Base-by-base conservation (phyloP, 2,888 invertebrate genomes). In the Pterobdella sp. region DNA sequence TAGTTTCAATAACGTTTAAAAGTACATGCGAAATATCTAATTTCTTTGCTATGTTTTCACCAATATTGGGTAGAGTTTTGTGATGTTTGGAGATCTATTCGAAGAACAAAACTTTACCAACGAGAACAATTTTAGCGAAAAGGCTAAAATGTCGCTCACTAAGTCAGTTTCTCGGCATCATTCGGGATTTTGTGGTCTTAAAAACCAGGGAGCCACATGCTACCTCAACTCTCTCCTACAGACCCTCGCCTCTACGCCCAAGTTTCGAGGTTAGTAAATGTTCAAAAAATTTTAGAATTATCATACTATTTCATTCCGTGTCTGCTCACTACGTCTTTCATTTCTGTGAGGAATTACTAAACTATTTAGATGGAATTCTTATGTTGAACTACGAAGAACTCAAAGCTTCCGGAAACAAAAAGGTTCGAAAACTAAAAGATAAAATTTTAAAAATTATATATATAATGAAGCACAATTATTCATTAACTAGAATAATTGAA, bases 181-280 rank as follows among this genome's bases (percentile, higher is more conserved):
- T 14, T 65, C 36, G 49, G 73, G 76, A 1, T 56, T 77, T 42
- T 75, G 77, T 73, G 84, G 84, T 2, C 81, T 84, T 31, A 79
- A 80, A 71, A 84, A 84, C 75, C 84, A 83, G 77, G 84, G 84
- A 73, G 82, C 83, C 10, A 84, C 84, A 18, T 84, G 84, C 76
- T 84, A 84, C 76, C 78, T 84, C 7, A 84, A 84, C 73, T 82
- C 83, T 18, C 75, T 84, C 4, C 75, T 84, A 14, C 84, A 84
- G 74, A 83, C 83, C 1, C 76, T 84, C n/a, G 74, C 82, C n/a
- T 79, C 80, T 42, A 84, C 84, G 26, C 82, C 83, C 29, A 84
- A 84, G 78, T 83, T 84, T 74, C 80, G 83, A 81, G 83, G 84
- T 84, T 42, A 56, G 42, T 42, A 26, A 26, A 3, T 3, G 31